Percentiles rank a stretch among this genome's conserved stretches.
phyloP scores from a whole-genome alignment of 2,113 vertebrate species.

The Leucopsar rothschildi region DNA sequence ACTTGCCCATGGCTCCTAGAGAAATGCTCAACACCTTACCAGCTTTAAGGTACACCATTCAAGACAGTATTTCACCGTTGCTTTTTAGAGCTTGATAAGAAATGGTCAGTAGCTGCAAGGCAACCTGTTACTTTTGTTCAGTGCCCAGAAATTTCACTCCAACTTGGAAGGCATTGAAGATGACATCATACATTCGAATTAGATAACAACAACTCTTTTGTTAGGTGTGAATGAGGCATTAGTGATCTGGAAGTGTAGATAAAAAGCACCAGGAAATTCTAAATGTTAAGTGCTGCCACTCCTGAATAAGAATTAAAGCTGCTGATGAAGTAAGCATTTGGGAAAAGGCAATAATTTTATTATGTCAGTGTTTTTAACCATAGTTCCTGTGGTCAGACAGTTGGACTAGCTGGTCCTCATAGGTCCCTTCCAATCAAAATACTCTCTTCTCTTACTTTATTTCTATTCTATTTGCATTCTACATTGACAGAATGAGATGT shows the following conservation, averaged over 20 bases:
- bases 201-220: constrained; percentile 27
- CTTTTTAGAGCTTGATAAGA: not conserved
- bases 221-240: constrained; percentile 25
- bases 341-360: not conserved
- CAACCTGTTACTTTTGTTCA: not conserved
- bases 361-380: not conserved
- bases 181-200: constrained; percentile 8
- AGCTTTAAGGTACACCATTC: not conserved
- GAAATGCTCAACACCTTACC: not conserved
- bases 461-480: not conserved
- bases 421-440: not conserved
- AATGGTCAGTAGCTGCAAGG: not conserved
- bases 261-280: constrained; percentile 28
- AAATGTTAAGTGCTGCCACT: not conserved
- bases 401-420: not conserved
- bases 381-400: not conserved
- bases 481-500: not conserved
- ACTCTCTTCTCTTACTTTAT: not conserved
- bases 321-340: not conserved
- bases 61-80: not conserved
- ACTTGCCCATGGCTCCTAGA: not conserved
- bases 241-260: not conserved
- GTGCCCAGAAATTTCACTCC: not conserved
- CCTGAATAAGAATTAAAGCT: not conserved
- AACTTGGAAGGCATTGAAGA: not conserved